Evolutionary conservation across 2,888 invertebrate species (phyloP).

Genomic region (Lamellibrachia columna): DNA sequence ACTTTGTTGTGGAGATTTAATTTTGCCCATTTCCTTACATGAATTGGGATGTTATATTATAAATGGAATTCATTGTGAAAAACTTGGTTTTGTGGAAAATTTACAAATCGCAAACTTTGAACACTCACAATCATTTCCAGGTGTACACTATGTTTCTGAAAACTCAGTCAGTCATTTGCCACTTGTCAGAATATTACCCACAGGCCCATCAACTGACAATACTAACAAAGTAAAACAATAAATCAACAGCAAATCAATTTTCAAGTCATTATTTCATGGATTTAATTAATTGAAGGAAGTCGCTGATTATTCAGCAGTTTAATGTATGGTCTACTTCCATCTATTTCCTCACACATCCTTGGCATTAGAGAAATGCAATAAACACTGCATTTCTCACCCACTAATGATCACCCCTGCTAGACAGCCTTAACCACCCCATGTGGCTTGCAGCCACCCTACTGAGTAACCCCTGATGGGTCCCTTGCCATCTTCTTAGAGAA

Average conservation of each 20-base stretch:
- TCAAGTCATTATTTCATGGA: not conserved
- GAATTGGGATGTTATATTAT: no score
- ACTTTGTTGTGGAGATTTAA: no score
- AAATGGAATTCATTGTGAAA: no score
- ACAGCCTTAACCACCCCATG: not conserved
- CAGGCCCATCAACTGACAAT: not conserved
- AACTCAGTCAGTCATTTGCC: not conserved
- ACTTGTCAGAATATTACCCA: not conserved
- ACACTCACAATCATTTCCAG: no score
- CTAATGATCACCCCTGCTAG: not conserved
- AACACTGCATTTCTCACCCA: not conserved
- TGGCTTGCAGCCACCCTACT: not conserved
- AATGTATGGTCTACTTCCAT: not conserved
- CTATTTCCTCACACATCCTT: not conserved
- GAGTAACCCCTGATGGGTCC: not conserved
- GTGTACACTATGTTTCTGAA: no score
- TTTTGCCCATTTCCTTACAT: no score
- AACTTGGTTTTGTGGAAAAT: no score
- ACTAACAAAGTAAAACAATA: not conserved
- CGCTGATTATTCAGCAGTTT: not conserved
- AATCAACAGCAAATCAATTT: not conserved
- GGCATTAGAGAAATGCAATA: not conserved
- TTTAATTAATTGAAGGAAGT: not conserved
- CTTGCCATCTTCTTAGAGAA: not conserved
- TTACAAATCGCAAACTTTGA: no score